Evolutionary conservation across 2,113 vertebrate genomes (phyloP), one percentile per base, ranked within the genome.

Genomic region (Paramormyrops kingsleyae): DNA sequence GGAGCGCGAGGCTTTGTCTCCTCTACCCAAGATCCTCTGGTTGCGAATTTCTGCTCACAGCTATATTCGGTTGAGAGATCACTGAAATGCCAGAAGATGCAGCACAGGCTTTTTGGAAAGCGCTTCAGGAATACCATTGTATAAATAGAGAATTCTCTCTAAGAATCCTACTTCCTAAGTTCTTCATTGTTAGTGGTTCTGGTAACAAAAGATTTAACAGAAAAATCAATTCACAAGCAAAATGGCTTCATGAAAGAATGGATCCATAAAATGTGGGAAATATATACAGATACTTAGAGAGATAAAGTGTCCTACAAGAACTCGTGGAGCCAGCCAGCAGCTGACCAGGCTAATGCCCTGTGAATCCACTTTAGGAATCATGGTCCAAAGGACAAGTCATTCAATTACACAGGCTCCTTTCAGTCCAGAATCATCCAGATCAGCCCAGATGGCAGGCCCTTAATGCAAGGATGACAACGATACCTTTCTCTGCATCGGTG

Each of bases 401-500:
- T 74, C 66, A 74, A 15, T 35, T 35, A 35, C 27, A 74, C 31
- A 80, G 74, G 35, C 35, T 42, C 74, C 31, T 19, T 39, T 80
- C 44, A 66, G 44, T 17, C 47, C 6, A 49, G 27, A 19, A 80
- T 27, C n/a, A 31, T 35, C 66, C 12, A 35, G 39, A 7, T 27
- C 10, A 10, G 31, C 70, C 31, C 35, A 77, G 70, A 77, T 77
- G 31, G 70, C 35, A 80, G 74, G 74, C 17, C 5, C 5, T 77
- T 42, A 4, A 35, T 39, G 31, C 31, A 10, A 77, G 35, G 74
- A 77, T 77, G 74, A 6, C 27, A 70, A 8, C 1, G 35, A 77
- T 5, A 17, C 35, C 31, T 4, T 35, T 39, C 70, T 35, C 70
- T 77, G 92, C 89, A 92, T 91, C 80, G 74, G 88, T 42, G 90